phyloP scores from a whole-genome alignment of 1,140 invertebrate genomes.

The Teleogryllus occipitalis region DNA sequence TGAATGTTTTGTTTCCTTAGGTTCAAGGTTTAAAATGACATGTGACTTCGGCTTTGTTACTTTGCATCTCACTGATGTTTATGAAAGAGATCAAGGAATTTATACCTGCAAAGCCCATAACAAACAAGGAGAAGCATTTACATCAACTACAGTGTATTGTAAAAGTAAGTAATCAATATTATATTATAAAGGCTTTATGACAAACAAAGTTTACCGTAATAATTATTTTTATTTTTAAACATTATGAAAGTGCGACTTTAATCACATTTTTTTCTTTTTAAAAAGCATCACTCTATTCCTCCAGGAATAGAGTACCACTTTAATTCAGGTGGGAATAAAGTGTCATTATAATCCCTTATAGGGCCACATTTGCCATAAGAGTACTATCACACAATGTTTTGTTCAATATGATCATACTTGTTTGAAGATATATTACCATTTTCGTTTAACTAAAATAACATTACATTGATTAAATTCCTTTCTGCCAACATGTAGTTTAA shows the following conservation, averaged over 20 bases:
- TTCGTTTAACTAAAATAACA: too few relatives aligned
- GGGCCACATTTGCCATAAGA: too few relatives aligned
- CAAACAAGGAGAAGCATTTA: slow-evolving; percentile 81
- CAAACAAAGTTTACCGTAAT: background rate
- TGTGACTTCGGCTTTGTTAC: slow-evolving; percentile 91
- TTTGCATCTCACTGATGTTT: slow-evolving; percentile 78
- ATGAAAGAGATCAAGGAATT: slow-evolving; percentile 88
- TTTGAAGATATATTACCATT: too few relatives aligned
- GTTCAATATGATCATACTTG: too few relatives aligned
- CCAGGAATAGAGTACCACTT: too few relatives aligned
- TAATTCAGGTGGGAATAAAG: too few relatives aligned
- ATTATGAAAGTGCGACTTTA: background rate
- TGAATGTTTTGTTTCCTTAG: slow-evolving; percentile 25
- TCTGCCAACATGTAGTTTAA: too few relatives aligned
- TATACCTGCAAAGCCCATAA: slow-evolving; percentile 86
- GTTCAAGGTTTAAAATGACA: slow-evolving; percentile 73
- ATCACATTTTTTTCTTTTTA: too few relatives aligned
- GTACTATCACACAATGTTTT: too few relatives aligned
- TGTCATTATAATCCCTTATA: too few relatives aligned
- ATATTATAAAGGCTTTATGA: background rate
- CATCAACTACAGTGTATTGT: slow-evolving; percentile 79
- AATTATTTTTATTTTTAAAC: background rate
- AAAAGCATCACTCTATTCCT: too few relatives aligned
- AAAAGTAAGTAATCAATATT: slow-evolving; percentile 30
- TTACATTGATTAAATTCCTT: too few relatives aligned